A percentile compares a stretch with the other conserved stretches of the same genome.
These are phyloP conservation scores for Dusona sp. DNA, from an alignment of 2,888 invertebrate genomes.

Conservation along the genomic window DNA sequence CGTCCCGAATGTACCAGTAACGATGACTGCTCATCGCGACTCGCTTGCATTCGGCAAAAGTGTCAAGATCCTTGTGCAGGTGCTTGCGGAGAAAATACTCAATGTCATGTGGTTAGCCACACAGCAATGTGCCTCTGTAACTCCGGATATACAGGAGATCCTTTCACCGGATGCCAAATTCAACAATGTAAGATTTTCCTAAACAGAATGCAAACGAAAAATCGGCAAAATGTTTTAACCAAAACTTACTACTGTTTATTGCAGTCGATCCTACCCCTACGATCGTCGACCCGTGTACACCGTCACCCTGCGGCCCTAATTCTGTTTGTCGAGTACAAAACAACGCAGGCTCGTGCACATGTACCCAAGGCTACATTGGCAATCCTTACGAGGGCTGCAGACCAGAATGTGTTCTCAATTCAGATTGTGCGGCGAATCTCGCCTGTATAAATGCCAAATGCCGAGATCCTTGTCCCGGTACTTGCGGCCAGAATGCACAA, in stretches of 20 bases:
- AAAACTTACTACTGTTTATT: neutral
- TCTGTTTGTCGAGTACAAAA: conserved; percentile 86
- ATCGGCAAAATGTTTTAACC: neutral
- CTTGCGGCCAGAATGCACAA: conserved; percentile 88
- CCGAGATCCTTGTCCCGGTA: conserved; percentile 92
- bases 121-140: conserved; percentile 83
- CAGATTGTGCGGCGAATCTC: conserved; percentile 85
- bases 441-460: conserved; percentile 91
- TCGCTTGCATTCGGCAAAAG: conserved; percentile 82
- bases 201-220: neutral
- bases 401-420: conserved; percentile 85
- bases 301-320: conserved; percentile 71
- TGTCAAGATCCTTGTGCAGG: conserved; percentile 82
- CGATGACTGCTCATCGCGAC: conserved; percentile 83
- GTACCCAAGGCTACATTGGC: conserved; percentile 85
- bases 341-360: conserved; percentile 86
- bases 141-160: conserved; percentile 82
- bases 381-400: conserved; percentile 85
- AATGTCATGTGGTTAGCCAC: conserved; percentile 80
- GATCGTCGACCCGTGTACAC: conserved; percentile 79
- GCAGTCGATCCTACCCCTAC: conserved; percentile 58
- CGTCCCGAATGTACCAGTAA: conserved; percentile 84
- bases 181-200: conserved; percentile 73
- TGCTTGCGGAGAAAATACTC: conserved; percentile 80
- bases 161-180: conserved; percentile 76